Conservation (phyloP, 2,888 invertebrate genomes). For the Xestia sexstrigata region DNA sequence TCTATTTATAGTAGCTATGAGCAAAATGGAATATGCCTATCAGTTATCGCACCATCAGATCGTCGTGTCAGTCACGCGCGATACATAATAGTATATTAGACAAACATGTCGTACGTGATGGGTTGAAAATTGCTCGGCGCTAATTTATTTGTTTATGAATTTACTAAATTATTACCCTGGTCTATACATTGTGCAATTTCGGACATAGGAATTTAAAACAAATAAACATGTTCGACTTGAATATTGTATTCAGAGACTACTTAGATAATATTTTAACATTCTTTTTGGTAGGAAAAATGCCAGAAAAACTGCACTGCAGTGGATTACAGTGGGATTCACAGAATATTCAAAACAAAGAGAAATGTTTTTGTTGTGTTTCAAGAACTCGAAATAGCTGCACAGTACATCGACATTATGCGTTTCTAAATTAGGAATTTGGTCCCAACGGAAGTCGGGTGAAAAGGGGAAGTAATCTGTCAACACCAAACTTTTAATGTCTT, state of each 20-base stretch:
- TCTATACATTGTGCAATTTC: neutral
- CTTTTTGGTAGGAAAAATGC: neutral
- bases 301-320: neutral
- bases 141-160: constrained; percentile 10
- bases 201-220: neutral
- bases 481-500: constrained; percentile 10
- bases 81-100: constrained; percentile 17
- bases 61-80: constrained; percentile 35
- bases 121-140: constrained; percentile 12
- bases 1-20: constrained; percentile 10
- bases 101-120: constrained; percentile 30
- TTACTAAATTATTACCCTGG: neutral
- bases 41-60: constrained; percentile 31
- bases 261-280: neutral
- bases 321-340: neutral
- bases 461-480: constrained; percentile 47
- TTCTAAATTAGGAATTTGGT: constrained; percentile 2
- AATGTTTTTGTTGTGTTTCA: neutral
- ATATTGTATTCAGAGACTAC: neutral
- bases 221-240: neutral
- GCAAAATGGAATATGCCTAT: constrained; percentile 26
- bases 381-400: neutral
- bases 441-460: constrained; percentile 19
- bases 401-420: neutral
- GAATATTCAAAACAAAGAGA: neutral